Percentiles rank a stretch among this genome's conserved stretches.
Conservation (phyloP, 2,888 invertebrate species). For the Yponomeuta evonymella region DNA sequence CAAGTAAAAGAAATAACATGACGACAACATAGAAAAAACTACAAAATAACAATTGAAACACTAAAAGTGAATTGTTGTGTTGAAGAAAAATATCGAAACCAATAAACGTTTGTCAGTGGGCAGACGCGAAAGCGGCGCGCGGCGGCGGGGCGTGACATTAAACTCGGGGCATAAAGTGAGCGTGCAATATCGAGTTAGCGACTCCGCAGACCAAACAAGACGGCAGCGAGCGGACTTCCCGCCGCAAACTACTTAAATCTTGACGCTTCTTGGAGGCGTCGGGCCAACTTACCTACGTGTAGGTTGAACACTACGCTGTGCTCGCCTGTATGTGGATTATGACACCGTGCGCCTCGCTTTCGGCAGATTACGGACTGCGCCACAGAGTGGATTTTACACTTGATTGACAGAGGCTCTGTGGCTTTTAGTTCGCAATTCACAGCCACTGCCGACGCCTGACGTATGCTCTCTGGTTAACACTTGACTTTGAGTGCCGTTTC, state of each 20-base stretch:
- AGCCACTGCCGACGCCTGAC: conserved; percentile 5
- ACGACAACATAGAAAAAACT: conserved; percentile 6
- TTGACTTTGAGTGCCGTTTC: conserved; percentile 3
- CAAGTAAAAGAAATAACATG: not conserved
- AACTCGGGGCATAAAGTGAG: conserved; percentile 64
- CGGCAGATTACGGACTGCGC: conserved; percentile 14
- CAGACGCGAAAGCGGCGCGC: conserved; percentile 34
- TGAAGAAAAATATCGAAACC: conserved; percentile 35
- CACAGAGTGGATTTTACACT: conserved; percentile 39
- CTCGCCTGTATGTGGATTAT: conserved; percentile 18
- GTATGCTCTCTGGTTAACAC: conserved; percentile 3
- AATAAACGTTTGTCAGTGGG: conserved; percentile 55
- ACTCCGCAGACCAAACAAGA: conserved; percentile 53
- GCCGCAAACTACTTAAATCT: conserved; percentile 71
- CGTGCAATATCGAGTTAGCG: conserved; percentile 69
- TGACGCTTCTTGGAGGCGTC: conserved; percentile 41
- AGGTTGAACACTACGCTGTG: not conserved
- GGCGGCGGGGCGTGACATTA: conserved; percentile 52
- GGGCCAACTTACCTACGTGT: conserved; percentile 32
- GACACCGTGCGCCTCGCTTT: conserved; percentile 12
- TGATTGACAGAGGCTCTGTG: conserved; percentile 47
- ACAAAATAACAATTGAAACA: conserved; percentile 26
- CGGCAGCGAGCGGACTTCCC: conserved; percentile 44
- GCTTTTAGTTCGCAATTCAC: conserved; percentile 35
- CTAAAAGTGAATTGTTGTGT: conserved; percentile 56